Evolutionary conservation across 2,888 invertebrate species (phyloP).

Genomic region (Euzetes globulus): DNA sequence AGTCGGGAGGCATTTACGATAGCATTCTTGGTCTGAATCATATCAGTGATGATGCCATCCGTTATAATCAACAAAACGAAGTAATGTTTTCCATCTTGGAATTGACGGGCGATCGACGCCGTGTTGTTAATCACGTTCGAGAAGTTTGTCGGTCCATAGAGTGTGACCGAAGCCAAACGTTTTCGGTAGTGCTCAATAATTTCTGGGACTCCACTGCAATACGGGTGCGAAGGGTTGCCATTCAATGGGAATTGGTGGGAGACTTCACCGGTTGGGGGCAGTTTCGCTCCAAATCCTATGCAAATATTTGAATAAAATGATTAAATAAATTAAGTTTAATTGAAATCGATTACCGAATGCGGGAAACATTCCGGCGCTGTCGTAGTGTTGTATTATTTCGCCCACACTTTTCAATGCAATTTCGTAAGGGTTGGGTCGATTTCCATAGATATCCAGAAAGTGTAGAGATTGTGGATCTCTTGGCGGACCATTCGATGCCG

Average conservation of each 20-base stretch:
- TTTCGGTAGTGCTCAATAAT: constrained; percentile 52
- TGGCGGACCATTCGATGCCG: constrained; percentile 51
- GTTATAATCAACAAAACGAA: constrained; percentile 57
- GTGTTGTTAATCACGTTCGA: constrained; percentile 47
- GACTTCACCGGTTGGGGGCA: constrained; percentile 51
- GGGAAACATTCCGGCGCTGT: constrained; percentile 42
- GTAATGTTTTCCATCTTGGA: constrained; percentile 52
- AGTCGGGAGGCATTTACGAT: constrained; percentile 48
- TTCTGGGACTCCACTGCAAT: constrained; percentile 51
- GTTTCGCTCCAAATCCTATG: constrained; percentile 52
- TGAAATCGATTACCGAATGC: neutral
- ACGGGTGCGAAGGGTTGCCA: constrained; percentile 53
- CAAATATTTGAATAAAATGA: neutral
- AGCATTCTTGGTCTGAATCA: constrained; percentile 51
- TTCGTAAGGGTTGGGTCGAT: constrained; percentile 28
- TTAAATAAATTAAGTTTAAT: neutral
- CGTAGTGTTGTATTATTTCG: constrained; percentile 49
- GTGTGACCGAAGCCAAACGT: constrained; percentile 51
- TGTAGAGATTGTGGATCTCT: constrained; percentile 49
- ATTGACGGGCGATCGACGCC: constrained; percentile 49
- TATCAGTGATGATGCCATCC: constrained; percentile 57
- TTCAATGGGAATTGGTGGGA: constrained; percentile 53
- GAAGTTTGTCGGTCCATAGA: constrained; percentile 57
- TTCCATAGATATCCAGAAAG: constrained; percentile 35
- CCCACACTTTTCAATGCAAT: constrained; percentile 28